Percentiles rank a stretch among this genome's conserved stretches.
These are phyloP conservation scores for Neosilurus hyrtlii DNA, from an alignment of 2,797 vertebrate species.

Conservation along the genomic window DNA sequence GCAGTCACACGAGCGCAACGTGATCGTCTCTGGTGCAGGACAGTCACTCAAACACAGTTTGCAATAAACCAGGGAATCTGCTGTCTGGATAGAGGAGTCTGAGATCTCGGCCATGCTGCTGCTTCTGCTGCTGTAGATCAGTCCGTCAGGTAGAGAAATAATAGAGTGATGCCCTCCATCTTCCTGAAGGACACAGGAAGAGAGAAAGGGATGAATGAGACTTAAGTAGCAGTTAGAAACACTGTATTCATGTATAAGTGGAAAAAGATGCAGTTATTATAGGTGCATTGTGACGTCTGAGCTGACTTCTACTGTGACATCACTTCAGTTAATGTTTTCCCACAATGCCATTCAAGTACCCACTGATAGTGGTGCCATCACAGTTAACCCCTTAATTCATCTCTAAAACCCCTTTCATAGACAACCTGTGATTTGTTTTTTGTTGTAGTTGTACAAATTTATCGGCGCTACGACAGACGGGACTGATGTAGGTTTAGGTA, in stretches of 20 bases:
- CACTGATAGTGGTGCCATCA: not conserved
- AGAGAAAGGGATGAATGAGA: not conserved
- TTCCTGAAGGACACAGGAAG: constrained; percentile 66
- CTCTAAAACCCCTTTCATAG: not conserved
- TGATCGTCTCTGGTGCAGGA: constrained; percentile 76
- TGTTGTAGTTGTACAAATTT: too few species aligned
- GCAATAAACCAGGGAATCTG: constrained; percentile 69
- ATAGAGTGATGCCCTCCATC: constrained; percentile 59
- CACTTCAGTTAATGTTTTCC: not conserved
- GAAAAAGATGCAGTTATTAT: not conserved
- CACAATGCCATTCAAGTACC: too few species aligned
- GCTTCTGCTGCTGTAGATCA: constrained; percentile 59
- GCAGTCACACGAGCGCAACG: constrained; percentile 84
- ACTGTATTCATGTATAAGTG: too few species aligned
- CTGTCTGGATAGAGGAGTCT: constrained; percentile 46
- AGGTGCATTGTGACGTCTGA: not conserved
- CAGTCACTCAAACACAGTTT: constrained; percentile 90
- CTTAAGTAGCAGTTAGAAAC: not conserved
- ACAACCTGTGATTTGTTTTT: too few species aligned
- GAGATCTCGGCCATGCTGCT: constrained; percentile 59
- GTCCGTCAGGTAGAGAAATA: constrained; percentile 63
- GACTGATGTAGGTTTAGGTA: too few species aligned
- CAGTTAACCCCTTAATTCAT: not conserved
- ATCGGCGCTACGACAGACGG: too few species aligned
- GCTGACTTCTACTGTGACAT: too few species aligned